Percentiles rank a stretch among this genome's conserved stretches.
These are phyloP conservation scores for Cranoglanis bouderius DNA, from an alignment of 2,113 vertebrate genomes.

Conservation along the genomic window DNA sequence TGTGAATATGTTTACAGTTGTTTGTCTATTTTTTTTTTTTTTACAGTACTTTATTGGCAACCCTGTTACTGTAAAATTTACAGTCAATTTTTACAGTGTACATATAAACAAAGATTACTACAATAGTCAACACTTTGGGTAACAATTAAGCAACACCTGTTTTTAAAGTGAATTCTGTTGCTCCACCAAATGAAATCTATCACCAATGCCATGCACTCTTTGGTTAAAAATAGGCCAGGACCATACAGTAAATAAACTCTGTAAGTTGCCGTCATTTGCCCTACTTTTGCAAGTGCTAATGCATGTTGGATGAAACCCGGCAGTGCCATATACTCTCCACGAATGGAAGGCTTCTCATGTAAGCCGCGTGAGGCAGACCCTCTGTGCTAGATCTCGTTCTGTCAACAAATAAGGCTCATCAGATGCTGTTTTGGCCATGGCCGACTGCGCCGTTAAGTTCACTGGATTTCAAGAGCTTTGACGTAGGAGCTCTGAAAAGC, in stretches of 20 bases:
- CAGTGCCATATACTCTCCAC: conserved; percentile 31
- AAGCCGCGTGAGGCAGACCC: conserved; percentile 70
- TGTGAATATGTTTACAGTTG: background rate
- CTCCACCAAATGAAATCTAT: background rate
- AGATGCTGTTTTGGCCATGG: conserved; percentile 78
- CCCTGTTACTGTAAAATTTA: background rate
- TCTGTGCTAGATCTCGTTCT: conserved; percentile 74
- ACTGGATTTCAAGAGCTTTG: conserved; percentile 74
- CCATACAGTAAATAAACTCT: conserved; percentile 24
- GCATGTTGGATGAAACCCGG: conserved; percentile 41
- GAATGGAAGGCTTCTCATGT: conserved; percentile 54
- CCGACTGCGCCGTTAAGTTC: conserved; percentile 69
- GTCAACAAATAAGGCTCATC: conserved; percentile 80
- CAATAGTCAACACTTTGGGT: background rate
- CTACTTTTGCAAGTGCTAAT: conserved; percentile 50
- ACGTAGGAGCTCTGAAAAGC: conserved; percentile 53
- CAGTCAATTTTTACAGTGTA: background rate
- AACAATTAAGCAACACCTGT: background rate
- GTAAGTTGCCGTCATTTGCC: conserved; percentile 42
- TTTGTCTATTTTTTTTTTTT: background rate
- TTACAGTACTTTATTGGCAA: background rate
- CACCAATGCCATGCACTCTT: background rate
- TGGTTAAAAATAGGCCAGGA: conserved; percentile 1
- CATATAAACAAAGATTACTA: background rate
- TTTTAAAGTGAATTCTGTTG: background rate